Evolutionary conservation across 2,113 vertebrate species (phyloP), one percentile per base, ranked within the genome.

Genomic region (Sigmodon hispidus): DNA sequence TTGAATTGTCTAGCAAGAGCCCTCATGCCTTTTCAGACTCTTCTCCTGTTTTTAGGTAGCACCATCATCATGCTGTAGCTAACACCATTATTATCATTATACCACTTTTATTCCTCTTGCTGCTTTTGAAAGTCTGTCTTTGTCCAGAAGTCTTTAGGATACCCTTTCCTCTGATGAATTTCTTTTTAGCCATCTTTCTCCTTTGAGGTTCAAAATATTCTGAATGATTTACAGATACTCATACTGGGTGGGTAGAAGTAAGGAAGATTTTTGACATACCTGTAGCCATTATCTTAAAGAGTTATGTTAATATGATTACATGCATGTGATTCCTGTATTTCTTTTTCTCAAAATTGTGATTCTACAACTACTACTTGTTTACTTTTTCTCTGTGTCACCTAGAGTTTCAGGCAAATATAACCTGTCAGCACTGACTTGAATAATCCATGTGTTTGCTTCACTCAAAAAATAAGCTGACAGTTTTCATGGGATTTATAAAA

Each of bases 1-100:
- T 48, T 3, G 48, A 17, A 40, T 50, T 17, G 87, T 34, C 40
- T 84, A 61, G 36, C 9, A 69, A 19, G 21, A 9, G 5, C 19
- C 3, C 4, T 22, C 2, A 8, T 4, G 31, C 2, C 17, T 40
- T 9, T 65, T 57, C 13, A 45, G 0, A 3, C 10, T 57, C 40
- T 87, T 21, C 7, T 59, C 61, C 1, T 12, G 10, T 0, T 63
- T 52, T 40, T 67, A 19, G 40, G 0, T 34, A 29, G 1, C 4
- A 69, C 72, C 36, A 52, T 52, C 22, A 72, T 19, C 63, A 16
- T 12, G 29, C 6, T 65, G 31, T n/a, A n/a, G n/a, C n/a, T n/a
- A n/a, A n/a, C n/a, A n/a, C n/a, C n/a, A n/a, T n/a, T n/a, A n/a
- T n/a, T n/a, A n/a, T n/a, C n/a, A n/a, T n/a, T n/a, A n/a, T n/a